Conservation (phyloP, 1,140 invertebrate genomes). For the Episyrphus balteatus region DNA sequence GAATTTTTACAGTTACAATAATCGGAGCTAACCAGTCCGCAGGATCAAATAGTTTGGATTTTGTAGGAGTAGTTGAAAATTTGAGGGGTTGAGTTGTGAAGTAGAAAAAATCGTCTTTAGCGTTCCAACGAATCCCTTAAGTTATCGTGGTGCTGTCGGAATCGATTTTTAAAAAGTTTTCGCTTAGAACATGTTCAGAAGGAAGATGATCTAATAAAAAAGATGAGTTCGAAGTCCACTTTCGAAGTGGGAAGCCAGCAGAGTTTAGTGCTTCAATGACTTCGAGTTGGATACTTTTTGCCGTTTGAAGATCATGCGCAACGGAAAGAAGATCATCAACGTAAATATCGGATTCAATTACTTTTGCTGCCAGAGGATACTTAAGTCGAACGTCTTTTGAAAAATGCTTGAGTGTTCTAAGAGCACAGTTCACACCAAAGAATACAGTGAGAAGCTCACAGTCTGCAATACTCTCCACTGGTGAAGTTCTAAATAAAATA, state of each 20-base stretch:
- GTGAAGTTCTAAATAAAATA: conserved; percentile 18
- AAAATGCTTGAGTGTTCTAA: conserved; percentile 23
- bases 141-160: conserved; percentile 7
- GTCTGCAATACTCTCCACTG: neutral
- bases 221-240: conserved; percentile 1
- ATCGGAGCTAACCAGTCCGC: conserved; percentile 21
- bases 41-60: conserved; percentile 22
- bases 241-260: conserved; percentile 1
- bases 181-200: neutral
- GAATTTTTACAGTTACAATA: conserved; percentile 20
- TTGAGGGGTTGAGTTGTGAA: neutral
- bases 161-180: neutral
- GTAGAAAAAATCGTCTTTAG: conserved; percentile 14
- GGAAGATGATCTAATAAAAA: neutral
- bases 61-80: conserved; percentile 3
- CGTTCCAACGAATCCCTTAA: conserved; percentile 25
- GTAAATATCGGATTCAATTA: conserved; percentile 18
- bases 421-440: conserved; percentile 10
- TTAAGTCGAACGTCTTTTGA: conserved; percentile 19
- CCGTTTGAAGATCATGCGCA: neutral
- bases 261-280: neutral
- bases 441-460: conserved; percentile 10
- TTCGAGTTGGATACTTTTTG: neutral
- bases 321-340: conserved; percentile 32
- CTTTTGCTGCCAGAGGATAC: conserved; percentile 16